Evolutionary conservation across 2,888 invertebrate species (phyloP), one percentile per base, ranked within the genome.

Genomic region (Drosophila buzzatii): DNA sequence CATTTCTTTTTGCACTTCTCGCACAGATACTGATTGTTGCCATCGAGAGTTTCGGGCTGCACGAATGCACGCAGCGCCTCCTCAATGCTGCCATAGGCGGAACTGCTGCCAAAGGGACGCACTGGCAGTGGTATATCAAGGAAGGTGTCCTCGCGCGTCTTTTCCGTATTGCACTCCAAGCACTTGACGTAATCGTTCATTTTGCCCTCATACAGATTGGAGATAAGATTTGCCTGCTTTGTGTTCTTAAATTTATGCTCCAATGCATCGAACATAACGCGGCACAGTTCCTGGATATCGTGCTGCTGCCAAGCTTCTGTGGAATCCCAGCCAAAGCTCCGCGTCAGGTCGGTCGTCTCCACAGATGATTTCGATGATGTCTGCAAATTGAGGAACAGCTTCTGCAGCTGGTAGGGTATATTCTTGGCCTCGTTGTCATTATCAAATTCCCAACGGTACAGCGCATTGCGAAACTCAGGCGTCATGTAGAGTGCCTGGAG

Each of bases 241-340:
- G 97, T 97, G 81, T 96, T 96, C 92, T 96, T 96, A 92, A 97
- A 97, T 86, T 96, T 97, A 80, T 95, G 95, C 91, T 97, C 97
- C 52, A 98, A 92, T 0, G 97, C 97, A 92, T 98, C 98, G 92
- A 98, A 97, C 97, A 98, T 97, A 10, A 98, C 97, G 51, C 97
- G 94, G 91, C 97, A 97, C 62, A 98, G 93, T 92, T 98, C 98
- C 92, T 98, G 98, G 58, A 98, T 97, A 91, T 98, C 98, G 91
- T 98, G 98, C 90, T 98, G 98, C 85, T 98, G 97, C 97, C 97
- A 98, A 0, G 97, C 97, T 92, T 97, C 97, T 69, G 96, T 96
- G 45, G 96, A 96, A 90, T 97, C 96, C 98, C 98, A 98, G 33
- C 97, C 98, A 92, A 98, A 98, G 91, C 97, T 97, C 76, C 95